These are phyloP conservation scores for Synanthedon tipuliformis DNA, from an alignment of 2,888 invertebrate genomes.

Conservation along the genomic window DNA sequence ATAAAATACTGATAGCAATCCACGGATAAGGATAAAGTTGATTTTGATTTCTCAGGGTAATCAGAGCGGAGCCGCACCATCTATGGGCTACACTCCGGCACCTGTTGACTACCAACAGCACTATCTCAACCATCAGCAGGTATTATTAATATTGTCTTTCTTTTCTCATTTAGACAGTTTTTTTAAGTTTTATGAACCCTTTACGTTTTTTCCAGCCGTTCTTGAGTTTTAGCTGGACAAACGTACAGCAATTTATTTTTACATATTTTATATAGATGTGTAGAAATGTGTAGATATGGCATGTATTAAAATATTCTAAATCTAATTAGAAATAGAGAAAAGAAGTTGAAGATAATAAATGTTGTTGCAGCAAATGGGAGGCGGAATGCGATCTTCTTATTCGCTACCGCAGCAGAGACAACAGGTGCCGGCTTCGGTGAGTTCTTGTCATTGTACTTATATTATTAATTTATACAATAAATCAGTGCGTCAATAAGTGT, in stretches of 20 bases:
- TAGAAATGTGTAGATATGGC: too few species aligned
- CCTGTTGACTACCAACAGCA: constrained; percentile 54
- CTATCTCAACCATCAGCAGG: constrained; percentile 51
- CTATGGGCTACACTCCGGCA: constrained; percentile 38
- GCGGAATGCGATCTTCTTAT: constrained; percentile 42
- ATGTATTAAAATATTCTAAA: too few species aligned
- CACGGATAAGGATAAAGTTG: too few species aligned
- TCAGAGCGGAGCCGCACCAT: constrained; percentile 46
- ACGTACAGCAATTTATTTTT: too few species aligned
- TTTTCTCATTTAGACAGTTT: neutral
- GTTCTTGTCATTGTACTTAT: constrained; percentile 9
- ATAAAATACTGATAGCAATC: too few species aligned
- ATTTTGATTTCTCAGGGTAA: constrained; percentile 34
- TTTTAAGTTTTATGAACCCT: too few species aligned
- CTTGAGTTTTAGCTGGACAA: too few species aligned
- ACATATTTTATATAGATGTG: too few species aligned
- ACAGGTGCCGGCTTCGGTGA: constrained; percentile 46
- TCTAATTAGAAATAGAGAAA: too few species aligned
- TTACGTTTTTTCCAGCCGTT: too few species aligned
- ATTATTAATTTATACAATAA: neutral
- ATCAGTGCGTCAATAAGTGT: neutral
- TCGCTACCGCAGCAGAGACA: constrained; percentile 47
- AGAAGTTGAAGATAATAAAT: neutral
- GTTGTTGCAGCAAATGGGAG: constrained; percentile 40
- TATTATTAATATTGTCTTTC: constrained; percentile 9